Evolutionary conservation across 2,797 vertebrate genomes (phyloP).

Genomic region (Phylloscopus collybita): DNA sequence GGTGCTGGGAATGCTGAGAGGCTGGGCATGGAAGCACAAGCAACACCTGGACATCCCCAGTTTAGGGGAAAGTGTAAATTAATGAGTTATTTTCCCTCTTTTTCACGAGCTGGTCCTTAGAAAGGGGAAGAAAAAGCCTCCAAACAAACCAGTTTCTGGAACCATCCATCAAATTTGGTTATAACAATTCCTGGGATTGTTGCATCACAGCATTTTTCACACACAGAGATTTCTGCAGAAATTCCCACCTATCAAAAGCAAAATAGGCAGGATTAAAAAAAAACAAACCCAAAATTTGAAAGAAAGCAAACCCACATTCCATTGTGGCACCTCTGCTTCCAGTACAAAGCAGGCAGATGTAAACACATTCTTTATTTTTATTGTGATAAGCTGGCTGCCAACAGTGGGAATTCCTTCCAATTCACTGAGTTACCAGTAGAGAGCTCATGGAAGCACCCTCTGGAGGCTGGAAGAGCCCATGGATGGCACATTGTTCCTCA

Average conservation of each 20-base stretch:
- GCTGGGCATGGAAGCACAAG: background rate
- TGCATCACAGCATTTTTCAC: background rate
- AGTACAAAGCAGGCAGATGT: background rate
- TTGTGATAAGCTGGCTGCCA: background rate
- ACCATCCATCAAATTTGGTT: background rate
- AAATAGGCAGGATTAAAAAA: background rate
- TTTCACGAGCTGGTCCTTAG: background rate
- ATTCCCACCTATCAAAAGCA: background rate
- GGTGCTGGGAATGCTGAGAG: accelerated
- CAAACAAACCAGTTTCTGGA: background rate
- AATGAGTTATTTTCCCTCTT: background rate
- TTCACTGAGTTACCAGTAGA: accelerated
- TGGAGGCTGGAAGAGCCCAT: background rate
- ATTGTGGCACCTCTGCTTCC: no score
- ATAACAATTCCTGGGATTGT: background rate
- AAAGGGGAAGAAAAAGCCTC: background rate
- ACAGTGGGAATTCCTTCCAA: background rate
- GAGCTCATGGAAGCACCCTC: background rate
- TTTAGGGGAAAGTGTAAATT: no score
- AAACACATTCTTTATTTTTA: background rate
- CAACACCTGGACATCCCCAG: background rate
- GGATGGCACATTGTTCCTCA: background rate
- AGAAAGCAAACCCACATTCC: background rate
- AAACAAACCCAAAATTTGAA: background rate
- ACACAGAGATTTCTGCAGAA: background rate